Evolutionary conservation across 2,888 invertebrate species (phyloP).

Genomic region (Acanthococcus lagerstroemiae): DNA sequence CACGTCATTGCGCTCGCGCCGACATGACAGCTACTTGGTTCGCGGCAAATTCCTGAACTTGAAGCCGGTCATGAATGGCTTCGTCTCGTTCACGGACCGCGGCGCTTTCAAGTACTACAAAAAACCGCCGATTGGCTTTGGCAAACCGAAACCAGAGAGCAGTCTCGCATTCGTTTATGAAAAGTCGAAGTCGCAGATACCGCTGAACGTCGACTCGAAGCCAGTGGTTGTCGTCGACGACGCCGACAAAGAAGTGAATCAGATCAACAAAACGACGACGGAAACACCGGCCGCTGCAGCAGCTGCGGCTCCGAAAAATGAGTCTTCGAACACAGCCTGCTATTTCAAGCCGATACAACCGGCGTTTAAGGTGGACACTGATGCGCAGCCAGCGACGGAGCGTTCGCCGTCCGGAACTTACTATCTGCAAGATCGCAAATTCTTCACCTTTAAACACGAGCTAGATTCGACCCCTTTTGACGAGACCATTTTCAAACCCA

Average conservation of each 20-base stretch:
- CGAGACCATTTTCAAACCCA: slow-evolving; percentile 2
- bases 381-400: not conserved
- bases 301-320: not conserved
- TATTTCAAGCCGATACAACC: slow-evolving; percentile 6
- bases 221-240: not conserved
- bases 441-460: slow-evolving; percentile 8
- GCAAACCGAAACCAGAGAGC: not conserved
- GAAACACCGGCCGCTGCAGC: not conserved
- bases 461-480: not conserved
- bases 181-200: not conserved
- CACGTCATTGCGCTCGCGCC: not conserved
- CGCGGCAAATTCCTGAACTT: not conserved
- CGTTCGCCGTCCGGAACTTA: not conserved
- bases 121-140: not conserved
- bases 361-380: slow-evolving; percentile 1
- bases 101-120: slow-evolving; percentile 18
- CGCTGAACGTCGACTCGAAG: not conserved
- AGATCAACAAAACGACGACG: not conserved
- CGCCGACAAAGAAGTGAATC: not conserved
- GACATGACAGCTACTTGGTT: not conserved
- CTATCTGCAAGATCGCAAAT: not conserved
- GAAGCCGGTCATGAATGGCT: not conserved
- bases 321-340: not conserved
- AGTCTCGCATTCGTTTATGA: not conserved
- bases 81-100: slow-evolving; percentile 10